Base-by-base conservation (phyloP, 2,113 vertebrate species). In the Serilophus lunatus region DNA sequence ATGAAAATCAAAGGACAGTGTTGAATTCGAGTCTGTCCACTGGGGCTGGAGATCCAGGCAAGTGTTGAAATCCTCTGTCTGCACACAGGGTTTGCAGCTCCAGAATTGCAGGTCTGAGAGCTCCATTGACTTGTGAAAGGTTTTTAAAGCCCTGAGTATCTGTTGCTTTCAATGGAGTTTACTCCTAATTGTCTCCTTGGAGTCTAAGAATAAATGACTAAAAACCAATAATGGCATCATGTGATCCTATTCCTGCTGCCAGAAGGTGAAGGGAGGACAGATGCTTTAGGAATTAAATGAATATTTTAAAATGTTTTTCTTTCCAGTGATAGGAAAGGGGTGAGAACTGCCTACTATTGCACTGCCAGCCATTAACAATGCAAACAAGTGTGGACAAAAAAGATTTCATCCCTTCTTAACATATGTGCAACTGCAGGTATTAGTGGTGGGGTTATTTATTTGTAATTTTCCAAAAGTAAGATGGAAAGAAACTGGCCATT, bases 41-140 rank as follows among this genome's bases (percentile, higher is more conserved):
- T 31, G 82, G 56, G 56, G 56, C 79, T 75, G 82, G 45, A 68
- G 72, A 68, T 45, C 22, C 68, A 36, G 54, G 56, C 26, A 24
- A 18, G 61, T 44, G 50, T 44, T 56, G 57, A 45, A 91, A 66
- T 40, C 23, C 35, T 69, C 69, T 44, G 63, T 35, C 59, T 86
- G 60, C 65, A 22, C 25, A 4, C 31, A 22, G 61, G 1, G 3
- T 85, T 53, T 90, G 75, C 86, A 92, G 63, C 59, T 86, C 91
- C 86, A 57, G 72, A 92, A 74, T 91, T 74, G 53, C 86, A 91
- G 89, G 75, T 91, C 60, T 70, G 87, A 77, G 94, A 68, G 49
- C 63, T 75, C 59, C 47, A 7, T 19, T 35, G 64, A 26, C 1
- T 28, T 35, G 18, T 29, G 64, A 65, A 0, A 82, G 57, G 29